Evolutionary conservation across 2,797 vertebrate species (phyloP).

Genomic region (Rhinichthys osculus): DNA sequence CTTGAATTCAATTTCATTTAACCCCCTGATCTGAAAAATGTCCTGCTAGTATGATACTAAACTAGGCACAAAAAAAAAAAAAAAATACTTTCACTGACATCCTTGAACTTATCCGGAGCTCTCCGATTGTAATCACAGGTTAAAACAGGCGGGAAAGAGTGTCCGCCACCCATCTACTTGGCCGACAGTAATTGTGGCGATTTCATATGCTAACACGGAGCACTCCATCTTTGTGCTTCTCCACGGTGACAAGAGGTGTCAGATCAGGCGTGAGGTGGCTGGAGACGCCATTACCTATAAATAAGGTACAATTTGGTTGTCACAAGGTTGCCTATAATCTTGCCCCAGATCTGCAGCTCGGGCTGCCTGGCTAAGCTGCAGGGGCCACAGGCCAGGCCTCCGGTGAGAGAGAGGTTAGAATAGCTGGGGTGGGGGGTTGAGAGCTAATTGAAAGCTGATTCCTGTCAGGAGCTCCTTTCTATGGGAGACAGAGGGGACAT

Average conservation of each 20-base stretch:
- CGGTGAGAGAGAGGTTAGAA: constrained; percentile 67
- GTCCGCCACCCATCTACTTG: constrained; percentile 56
- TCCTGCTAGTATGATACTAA: constrained; percentile 21
- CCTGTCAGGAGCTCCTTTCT: constrained; percentile 82
- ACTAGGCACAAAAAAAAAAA: not conserved
- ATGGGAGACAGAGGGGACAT: constrained; percentile 80
- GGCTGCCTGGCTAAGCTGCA: constrained; percentile 70
- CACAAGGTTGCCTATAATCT: constrained; percentile 70
- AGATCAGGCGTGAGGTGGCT: constrained; percentile 62
- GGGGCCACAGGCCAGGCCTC: constrained; percentile 71
- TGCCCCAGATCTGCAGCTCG: constrained; percentile 68
- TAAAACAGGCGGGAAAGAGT: constrained; percentile 53
- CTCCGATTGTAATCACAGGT: constrained; percentile 59
- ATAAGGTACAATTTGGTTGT: constrained; percentile 74
- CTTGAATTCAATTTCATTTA: constrained; percentile 17
- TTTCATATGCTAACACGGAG: constrained; percentile 58
- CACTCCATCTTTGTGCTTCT: constrained; percentile 61
- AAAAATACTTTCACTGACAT: constrained; percentile 40
- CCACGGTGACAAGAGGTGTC: constrained; percentile 58
- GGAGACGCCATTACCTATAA: constrained; percentile 67
- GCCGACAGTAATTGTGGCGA: constrained; percentile 65
- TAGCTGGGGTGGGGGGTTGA: constrained; percentile 69
- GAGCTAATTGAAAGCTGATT: constrained; percentile 85
- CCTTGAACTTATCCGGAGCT: constrained; percentile 49
- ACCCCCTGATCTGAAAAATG: constrained; percentile 48